Percentiles rank a stretch among this genome's conserved stretches.
Evolutionary conservation across 1,140 invertebrate species (phyloP).

Genomic region (Drosophila persimilis): DNA sequence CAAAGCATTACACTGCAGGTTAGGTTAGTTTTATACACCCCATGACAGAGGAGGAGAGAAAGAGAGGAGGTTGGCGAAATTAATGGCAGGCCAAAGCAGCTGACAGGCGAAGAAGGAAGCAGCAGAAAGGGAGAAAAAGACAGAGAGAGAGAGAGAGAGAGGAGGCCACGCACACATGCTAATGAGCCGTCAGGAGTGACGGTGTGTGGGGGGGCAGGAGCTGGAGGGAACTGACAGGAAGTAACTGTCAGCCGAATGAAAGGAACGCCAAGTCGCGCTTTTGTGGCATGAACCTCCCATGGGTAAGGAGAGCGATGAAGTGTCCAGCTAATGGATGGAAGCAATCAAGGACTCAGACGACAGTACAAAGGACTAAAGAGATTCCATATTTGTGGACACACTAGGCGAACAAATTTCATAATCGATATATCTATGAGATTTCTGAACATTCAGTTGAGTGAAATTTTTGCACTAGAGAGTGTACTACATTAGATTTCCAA

Average conservation of each 20-base stretch:
- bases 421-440: too few relatives aligned
- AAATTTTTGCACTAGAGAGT: not conserved
- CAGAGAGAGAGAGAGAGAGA: not conserved
- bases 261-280: slow-evolving; percentile 14
- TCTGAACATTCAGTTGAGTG: not conserved
- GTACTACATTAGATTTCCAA: too few relatives aligned
- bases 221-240: slow-evolving; percentile 48
- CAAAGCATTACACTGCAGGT: slow-evolving; percentile 79
- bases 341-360: not conserved
- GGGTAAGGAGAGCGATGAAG: slow-evolving; percentile 7
- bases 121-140: not conserved
- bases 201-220: not conserved
- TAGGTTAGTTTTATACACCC: slow-evolving; percentile 60
- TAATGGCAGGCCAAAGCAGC: slow-evolving; percentile 59
- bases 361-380: not conserved
- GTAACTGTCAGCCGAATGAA: slow-evolving; percentile 56
- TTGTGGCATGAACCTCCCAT: not conserved
- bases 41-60: slow-evolving; percentile 8
- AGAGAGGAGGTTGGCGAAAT: slow-evolving; percentile 50
- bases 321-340: slow-evolving; percentile 5
- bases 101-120: slow-evolving; percentile 43
- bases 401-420: not conserved
- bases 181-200: slow-evolving; percentile 61
- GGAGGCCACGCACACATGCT: slow-evolving; percentile 63
- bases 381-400: not conserved